phyloP scores from a whole-genome alignment of 2,888 invertebrate species.

The Actias luna region DNA sequence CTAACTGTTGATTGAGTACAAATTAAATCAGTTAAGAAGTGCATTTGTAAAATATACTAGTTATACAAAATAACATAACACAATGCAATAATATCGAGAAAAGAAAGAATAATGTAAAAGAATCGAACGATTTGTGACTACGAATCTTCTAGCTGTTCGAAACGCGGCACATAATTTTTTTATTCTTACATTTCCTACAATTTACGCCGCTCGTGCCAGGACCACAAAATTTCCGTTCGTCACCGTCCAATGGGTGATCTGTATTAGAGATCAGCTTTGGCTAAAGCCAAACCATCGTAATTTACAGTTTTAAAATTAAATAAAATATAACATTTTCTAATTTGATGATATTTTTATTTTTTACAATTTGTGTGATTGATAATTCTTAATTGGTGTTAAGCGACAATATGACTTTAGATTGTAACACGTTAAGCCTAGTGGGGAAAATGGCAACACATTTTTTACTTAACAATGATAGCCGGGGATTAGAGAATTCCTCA shows the following conservation, averaged over 20 bases:
- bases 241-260: slow-evolving; percentile 62
- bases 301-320: not conserved
- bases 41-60: not conserved
- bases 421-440: too few species aligned
- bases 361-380: too few species aligned
- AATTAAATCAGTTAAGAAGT: not conserved
- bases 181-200: slow-evolving; percentile 31
- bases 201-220: slow-evolving; percentile 73
- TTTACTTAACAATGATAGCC: too few species aligned
- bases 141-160: slow-evolving; percentile 52
- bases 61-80: not conserved
- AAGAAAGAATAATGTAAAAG: slow-evolving; percentile 35
- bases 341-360: too few species aligned
- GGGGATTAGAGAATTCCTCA: too few species aligned
- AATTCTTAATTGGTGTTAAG: too few species aligned
- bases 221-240: slow-evolving; percentile 75
- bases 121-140: slow-evolving; percentile 51
- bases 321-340: too few species aligned
- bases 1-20: not conserved
- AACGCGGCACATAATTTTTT: slow-evolving; percentile 57
- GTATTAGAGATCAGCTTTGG: slow-evolving; percentile 43
- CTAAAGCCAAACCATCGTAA: not conserved
- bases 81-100: not conserved
- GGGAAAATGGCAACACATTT: too few species aligned
- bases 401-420: too few species aligned